phyloP scores from a whole-genome alignment of 1,140 invertebrate genomes.

The Pseudomyrmex dendroicus region DNA sequence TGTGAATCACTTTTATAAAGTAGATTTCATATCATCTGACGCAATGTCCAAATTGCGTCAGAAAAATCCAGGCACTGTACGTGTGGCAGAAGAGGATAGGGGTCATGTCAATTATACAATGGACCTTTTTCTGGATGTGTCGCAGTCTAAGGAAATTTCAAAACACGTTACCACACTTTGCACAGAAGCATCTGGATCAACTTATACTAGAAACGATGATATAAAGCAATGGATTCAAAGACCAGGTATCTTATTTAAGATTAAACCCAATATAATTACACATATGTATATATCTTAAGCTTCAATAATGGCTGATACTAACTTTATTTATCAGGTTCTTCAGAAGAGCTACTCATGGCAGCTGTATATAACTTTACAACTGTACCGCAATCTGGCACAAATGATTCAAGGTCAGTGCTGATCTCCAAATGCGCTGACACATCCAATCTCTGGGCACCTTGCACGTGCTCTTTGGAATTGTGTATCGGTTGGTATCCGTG shows the following conservation, averaged over 20 bases:
- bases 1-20: slow-evolving; percentile 94
- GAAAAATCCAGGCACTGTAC: slow-evolving; percentile 88
- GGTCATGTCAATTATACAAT: slow-evolving; percentile 92
- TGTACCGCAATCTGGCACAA: slow-evolving; percentile 73
- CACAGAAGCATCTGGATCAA: slow-evolving; percentile 90
- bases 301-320: background rate
- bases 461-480: slow-evolving; percentile 92
- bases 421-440: slow-evolving; percentile 87
- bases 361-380: slow-evolving; percentile 87
- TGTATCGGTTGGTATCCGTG: slow-evolving; percentile 96
- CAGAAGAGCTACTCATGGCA: slow-evolving; percentile 86
- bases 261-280: slow-evolving; percentile 20
- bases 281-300: slow-evolving; percentile 1
- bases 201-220: slow-evolving; percentile 92
- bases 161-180: slow-evolving; percentile 91
- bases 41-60: slow-evolving; percentile 99
- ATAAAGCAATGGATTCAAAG: slow-evolving; percentile 91
- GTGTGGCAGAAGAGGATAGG: slow-evolving; percentile 95
- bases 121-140: slow-evolving; percentile 91
- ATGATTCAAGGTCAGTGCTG: slow-evolving; percentile 74
- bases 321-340: slow-evolving; percentile 84
- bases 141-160: slow-evolving; percentile 89
- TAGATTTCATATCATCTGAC: slow-evolving; percentile 97
- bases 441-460: slow-evolving; percentile 89
- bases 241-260: slow-evolving; percentile 87